Conservation (phyloP, 2,888 invertebrate species). For the Cancer borealis region DNA sequence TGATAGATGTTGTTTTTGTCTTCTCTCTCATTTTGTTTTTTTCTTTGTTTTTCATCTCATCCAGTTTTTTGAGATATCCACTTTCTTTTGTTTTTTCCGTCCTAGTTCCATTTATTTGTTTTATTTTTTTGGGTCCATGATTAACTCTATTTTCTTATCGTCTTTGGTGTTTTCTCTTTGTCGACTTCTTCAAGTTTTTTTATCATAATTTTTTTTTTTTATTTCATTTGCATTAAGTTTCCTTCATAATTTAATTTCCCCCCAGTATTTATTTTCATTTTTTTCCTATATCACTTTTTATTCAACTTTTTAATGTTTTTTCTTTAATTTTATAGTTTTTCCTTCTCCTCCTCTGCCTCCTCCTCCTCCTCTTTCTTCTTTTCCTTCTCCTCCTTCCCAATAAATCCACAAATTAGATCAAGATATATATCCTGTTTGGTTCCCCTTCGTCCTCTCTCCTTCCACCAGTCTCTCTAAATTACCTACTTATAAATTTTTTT, state of each 20-base stretch:
- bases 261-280: too few relatives aligned
- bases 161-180: too few relatives aligned
- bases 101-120: neutral
- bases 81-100: neutral
- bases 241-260: too few relatives aligned
- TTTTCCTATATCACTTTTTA: neutral
- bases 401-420: slow-evolving; percentile 20
- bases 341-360: neutral
- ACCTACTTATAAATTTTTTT: too few relatives aligned
- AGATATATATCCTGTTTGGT: neutral
- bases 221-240: neutral
- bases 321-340: neutral
- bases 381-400: neutral
- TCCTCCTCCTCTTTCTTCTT: too few relatives aligned
- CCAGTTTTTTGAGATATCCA: too few relatives aligned
- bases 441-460: neutral
- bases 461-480: too few relatives aligned
- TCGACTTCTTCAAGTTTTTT: too few relatives aligned
- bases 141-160: too few relatives aligned
- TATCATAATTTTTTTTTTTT: neutral
- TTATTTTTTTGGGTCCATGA: neutral
- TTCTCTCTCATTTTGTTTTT: neutral
- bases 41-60: too few relatives aligned
- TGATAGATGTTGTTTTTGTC: too few relatives aligned
- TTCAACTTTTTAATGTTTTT: neutral